These are phyloP conservation scores for Micronisus gabar DNA, from an alignment of 2,113 vertebrate species.

Conservation along the genomic window DNA sequence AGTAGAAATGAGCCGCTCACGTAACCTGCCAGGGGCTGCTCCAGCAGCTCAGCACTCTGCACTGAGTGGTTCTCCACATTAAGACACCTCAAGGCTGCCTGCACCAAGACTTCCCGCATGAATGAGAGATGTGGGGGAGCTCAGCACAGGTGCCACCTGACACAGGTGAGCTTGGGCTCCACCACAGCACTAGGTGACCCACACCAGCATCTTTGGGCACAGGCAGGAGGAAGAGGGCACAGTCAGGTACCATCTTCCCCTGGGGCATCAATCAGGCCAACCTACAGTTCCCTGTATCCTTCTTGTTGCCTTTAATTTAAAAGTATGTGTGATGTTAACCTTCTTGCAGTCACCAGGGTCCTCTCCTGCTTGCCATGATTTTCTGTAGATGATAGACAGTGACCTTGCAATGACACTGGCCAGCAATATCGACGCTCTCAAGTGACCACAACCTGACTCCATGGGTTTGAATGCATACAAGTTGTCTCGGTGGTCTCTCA, in stretches of 20 bases:
- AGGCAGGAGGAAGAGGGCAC: neutral
- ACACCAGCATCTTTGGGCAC: neutral
- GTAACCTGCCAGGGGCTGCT: neutral
- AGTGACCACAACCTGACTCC: neutral
- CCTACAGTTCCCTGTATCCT: neutral
- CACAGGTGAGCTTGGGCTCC: neutral
- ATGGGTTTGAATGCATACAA: neutral
- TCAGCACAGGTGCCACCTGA: neutral
- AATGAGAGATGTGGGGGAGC: neutral
- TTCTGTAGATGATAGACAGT: neutral
- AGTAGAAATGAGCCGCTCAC: neutral
- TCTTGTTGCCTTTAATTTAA: neutral
- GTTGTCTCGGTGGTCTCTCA: neutral
- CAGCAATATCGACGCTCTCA: accelerated
- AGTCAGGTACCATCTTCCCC: neutral
- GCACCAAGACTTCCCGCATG: neutral
- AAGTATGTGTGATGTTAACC: neutral
- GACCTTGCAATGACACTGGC: neutral
- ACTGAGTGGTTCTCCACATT: neutral
- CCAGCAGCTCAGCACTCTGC: neutral
- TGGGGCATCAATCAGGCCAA: neutral
- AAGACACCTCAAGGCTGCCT: neutral
- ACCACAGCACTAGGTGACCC: neutral
- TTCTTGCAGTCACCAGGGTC: neutral
- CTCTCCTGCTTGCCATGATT: neutral